These are phyloP conservation scores for Pandemis cinnamomeana DNA, from an alignment of 2,888 invertebrate genomes.

Conservation along the genomic window DNA sequence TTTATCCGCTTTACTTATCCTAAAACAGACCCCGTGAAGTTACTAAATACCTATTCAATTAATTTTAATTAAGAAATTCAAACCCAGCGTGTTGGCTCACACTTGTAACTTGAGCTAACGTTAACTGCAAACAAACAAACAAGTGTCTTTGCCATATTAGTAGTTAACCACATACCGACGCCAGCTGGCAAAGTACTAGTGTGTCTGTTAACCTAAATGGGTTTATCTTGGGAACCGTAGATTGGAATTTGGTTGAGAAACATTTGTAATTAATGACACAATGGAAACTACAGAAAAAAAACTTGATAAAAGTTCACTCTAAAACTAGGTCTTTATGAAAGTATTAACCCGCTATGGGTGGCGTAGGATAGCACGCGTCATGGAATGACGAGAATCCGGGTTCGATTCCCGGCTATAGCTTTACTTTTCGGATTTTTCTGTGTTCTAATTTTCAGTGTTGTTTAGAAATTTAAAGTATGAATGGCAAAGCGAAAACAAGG, in stretches of 20 bases:
- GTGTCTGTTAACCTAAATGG: constrained; percentile 17
- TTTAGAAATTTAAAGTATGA: too few species aligned
- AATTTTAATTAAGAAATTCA: background rate
- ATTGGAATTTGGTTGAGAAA: background rate
- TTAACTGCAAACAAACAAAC: constrained; percentile 35
- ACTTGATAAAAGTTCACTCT: too few species aligned
- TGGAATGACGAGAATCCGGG: too few species aligned
- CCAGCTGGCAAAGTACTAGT: constrained; percentile 33
- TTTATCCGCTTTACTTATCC: too few species aligned
- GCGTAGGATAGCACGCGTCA: too few species aligned
- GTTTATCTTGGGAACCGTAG: background rate
- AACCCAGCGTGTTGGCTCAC: background rate
- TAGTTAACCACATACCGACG: constrained; percentile 33
- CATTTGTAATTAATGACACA: background rate
- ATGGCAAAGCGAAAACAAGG: too few species aligned
- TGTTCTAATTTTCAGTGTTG: too few species aligned
- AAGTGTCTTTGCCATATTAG: constrained; percentile 38
- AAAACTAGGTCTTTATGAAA: too few species aligned
- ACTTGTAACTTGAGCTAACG: constrained; percentile 17
- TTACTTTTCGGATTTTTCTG: too few species aligned
- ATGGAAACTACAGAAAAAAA: too few species aligned
- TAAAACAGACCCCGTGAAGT: background rate
- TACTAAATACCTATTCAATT: background rate
- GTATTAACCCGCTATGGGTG: too few species aligned
- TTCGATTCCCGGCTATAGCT: too few species aligned